A percentile compares a stretch with the other conserved stretches of the same genome.
These are phyloP conservation scores for Ephydatia muelleri DNA, from an alignment of 37 sponge, comb jelly and placozoan genomes.

Conservation along the genomic window DNA sequence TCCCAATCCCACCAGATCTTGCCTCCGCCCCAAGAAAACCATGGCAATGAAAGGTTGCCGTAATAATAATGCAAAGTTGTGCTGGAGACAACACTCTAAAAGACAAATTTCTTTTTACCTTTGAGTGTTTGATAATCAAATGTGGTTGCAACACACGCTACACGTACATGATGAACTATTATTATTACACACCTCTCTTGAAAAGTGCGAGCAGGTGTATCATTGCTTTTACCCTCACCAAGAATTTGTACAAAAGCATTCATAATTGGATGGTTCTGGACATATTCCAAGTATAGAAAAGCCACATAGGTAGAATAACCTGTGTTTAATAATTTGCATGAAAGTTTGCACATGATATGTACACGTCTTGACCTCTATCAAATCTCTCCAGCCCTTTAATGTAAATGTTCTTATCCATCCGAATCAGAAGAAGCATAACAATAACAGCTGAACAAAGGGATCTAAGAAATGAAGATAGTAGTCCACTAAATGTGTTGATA, in stretches of 20 bases:
- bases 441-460: neutral
- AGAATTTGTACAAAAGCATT: neutral
- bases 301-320: neutral
- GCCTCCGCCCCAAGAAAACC: too few species aligned
- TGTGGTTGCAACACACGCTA: too few species aligned
- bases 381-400: neutral
- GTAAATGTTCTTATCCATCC: neutral
- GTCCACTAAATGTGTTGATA: neutral
- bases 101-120: too few species aligned
- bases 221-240: too few species aligned
- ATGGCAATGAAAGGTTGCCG: too few species aligned
- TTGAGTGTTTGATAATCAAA: too few species aligned
- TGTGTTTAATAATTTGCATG: neutral
- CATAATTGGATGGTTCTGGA: neutral
- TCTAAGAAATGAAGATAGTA: neutral
- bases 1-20: too few species aligned
- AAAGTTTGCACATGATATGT: neutral
- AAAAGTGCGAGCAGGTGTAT: too few species aligned
- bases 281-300: neutral
- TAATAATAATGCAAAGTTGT: too few species aligned
- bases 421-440: neutral
- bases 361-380: neutral
- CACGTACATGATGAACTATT: too few species aligned
- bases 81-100: too few species aligned
- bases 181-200: too few species aligned